These are phyloP conservation scores for Biston betularia DNA, from an alignment of 2,888 invertebrate genomes.

Conservation along the genomic window DNA sequence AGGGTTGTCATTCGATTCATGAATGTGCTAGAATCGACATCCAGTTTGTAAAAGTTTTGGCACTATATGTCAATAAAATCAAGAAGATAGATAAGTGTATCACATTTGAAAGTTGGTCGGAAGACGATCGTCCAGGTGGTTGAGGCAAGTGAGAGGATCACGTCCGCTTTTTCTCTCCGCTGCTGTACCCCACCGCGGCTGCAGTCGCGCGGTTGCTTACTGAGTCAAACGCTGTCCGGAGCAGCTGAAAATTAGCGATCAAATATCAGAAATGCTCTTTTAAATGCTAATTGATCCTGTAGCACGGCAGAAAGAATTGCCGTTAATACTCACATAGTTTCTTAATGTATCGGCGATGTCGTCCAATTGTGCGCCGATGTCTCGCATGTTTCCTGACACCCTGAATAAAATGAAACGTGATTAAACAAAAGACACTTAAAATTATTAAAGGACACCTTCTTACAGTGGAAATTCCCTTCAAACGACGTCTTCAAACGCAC, in stretches of 20 bases:
- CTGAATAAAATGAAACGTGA: constrained; percentile 26
- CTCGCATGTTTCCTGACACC: constrained; percentile 47
- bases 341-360: constrained; percentile 45
- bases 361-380: constrained; percentile 44
- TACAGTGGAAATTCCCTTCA: no score
- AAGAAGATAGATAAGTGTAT: background rate
- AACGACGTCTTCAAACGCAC: no score
- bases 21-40: no score
- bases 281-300: no score
- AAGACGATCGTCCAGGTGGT: constrained; percentile 1
- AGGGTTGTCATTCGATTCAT: no score
- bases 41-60: background rate
- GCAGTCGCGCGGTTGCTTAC: constrained; percentile 17
- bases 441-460: no score
- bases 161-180: constrained; percentile 4
- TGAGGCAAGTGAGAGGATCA: background rate
- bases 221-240: constrained; percentile 35
- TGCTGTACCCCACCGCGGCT: constrained; percentile 4
- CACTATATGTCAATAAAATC: background rate
- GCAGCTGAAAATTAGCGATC: constrained; percentile 29
- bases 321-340: constrained; percentile 43
- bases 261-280: no score
- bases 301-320: constrained; percentile 27
- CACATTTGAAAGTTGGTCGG: constrained; percentile 7
- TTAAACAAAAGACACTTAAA: no score